phyloP scores from a whole-genome alignment of 2,888 invertebrate genomes.

The Dione vanillae region DNA sequence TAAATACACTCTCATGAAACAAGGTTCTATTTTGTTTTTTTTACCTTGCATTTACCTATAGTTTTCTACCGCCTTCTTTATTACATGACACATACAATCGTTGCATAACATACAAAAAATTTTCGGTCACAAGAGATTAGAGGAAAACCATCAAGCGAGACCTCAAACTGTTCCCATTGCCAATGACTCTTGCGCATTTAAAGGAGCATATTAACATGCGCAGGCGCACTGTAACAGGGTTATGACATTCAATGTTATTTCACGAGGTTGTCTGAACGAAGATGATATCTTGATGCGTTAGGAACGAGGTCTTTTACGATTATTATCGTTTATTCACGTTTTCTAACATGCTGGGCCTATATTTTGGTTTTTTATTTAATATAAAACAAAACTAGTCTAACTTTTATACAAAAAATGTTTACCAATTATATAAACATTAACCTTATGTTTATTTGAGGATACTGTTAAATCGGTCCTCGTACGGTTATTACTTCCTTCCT shows the following conservation, averaged over 20 bases:
- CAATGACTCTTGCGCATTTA: slow-evolving; percentile 47
- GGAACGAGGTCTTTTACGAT: slow-evolving; percentile 20
- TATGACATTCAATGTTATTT: slow-evolving; percentile 38
- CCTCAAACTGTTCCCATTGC: slow-evolving; percentile 39
- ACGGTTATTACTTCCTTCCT: background rate
- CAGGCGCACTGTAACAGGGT: slow-evolving; percentile 40
- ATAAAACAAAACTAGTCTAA: too few relatives aligned
- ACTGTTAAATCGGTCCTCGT: too few relatives aligned
- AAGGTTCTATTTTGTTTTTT: too few relatives aligned
- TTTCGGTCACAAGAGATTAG: slow-evolving; percentile 33
- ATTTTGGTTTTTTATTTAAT: background rate
- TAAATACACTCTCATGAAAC: too few relatives aligned
- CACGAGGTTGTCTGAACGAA: slow-evolving; percentile 27
- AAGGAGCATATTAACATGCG: slow-evolving; percentile 48
- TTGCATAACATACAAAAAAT: slow-evolving; percentile 12
- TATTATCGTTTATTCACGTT: slow-evolving; percentile 1
- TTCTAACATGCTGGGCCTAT: background rate
- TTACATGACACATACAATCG: background rate
- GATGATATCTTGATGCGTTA: slow-evolving; percentile 6
- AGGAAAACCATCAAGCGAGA: slow-evolving; percentile 43
- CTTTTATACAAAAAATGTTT: too few relatives aligned
- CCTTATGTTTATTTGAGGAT: too few relatives aligned
- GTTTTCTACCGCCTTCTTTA: background rate
- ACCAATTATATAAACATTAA: too few relatives aligned
- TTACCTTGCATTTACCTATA: too few relatives aligned